Conservation (phyloP, 2,113 vertebrate species). For the Prietella phreatophila region DNA sequence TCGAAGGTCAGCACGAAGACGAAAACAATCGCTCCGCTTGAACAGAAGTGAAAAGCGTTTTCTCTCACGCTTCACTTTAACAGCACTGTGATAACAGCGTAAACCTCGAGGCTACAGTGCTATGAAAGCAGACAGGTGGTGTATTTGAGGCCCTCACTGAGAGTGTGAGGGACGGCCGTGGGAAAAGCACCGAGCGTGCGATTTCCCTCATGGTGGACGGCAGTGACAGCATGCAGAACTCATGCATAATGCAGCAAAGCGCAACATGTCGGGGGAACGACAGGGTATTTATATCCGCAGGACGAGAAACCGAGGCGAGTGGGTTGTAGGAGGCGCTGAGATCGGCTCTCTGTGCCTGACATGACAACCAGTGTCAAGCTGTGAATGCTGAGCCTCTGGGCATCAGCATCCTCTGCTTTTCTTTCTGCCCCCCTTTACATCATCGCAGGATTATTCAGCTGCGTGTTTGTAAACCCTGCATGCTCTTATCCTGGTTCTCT, state of each 20-base stretch:
- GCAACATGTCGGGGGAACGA: slow-evolving; percentile 33
- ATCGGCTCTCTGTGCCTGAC: slow-evolving; percentile 36
- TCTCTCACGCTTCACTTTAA: not conserved
- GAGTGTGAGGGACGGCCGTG: slow-evolving; percentile 26
- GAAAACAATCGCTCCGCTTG: too few relatives aligned
- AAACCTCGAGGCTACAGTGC: not conserved
- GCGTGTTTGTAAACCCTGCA: not conserved
- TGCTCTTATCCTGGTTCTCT: not conserved
- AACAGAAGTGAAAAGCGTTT: not conserved
- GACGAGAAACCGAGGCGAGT: slow-evolving; percentile 28
- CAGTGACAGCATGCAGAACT: slow-evolving; percentile 30
- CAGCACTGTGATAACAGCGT: not conserved
- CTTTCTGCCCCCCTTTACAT: not conserved
- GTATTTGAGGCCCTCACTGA: slow-evolving; percentile 33
- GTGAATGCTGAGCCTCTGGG: slow-evolving; percentile 34
- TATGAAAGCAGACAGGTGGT: not conserved
- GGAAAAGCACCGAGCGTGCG: slow-evolving; percentile 28
- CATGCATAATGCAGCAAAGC: slow-evolving; percentile 53
- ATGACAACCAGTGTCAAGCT: slow-evolving; percentile 50
- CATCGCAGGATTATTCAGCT: not conserved
- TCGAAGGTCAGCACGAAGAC: not conserved
- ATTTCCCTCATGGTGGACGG: slow-evolving; percentile 12
- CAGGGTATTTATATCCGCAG: slow-evolving; percentile 52
- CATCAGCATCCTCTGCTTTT: slow-evolving; percentile 1
- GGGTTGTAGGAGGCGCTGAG: slow-evolving; percentile 37